Evolutionary conservation across 2,888 invertebrate species (phyloP), one percentile per base, ranked within the genome.

Genomic region (Ectemnius cavifrons): DNA sequence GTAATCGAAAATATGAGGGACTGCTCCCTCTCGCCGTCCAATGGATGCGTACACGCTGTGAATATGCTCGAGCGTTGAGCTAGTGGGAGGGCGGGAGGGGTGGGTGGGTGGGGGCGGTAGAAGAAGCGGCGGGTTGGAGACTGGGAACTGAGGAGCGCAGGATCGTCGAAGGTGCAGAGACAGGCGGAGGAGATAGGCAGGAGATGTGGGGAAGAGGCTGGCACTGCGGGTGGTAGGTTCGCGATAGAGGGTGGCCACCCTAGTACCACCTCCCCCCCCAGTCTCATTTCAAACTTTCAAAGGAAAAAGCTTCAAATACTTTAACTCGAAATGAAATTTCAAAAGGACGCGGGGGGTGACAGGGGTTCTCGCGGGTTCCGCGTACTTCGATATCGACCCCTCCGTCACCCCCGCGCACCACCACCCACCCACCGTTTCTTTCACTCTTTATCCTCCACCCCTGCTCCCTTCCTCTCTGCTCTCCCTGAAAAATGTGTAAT

Each of bases 271-370:
- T 37, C 28, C 2, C 62, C 46, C 74, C 62, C 77, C 77, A 75
- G 71, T 82, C 85, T 88, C 84, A 84, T 86, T 88, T 87, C 78
- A 84, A 86, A 86, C 81, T 86, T 88, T 86, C 78, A 80, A 84
- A 85, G 78, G 81, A 85, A 87, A 87, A 88, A 87, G 85, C 85
- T 87, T 85, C 85, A 88, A 91, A 91, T 88, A 89, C 85, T 89
- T 90, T 88, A 90, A 91, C 86, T 89, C 83, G 85, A 87, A 90
- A 90, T 89, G 87, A 90, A 90, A 91, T 90, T 88, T 88, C 85
- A 85, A 86, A 86, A 88, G 76, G 69, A 71, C 72, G 71, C 63
- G 66, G 65, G 67, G 67, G 66, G 59, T 49, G 69, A 23, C 65
- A 56, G 47, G 47, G 68, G 11, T 63, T 37, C 65, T 49, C 58